phyloP scores from a whole-genome alignment of 2,888 invertebrate genomes.

The Caenorhabditis sp. region DNA sequence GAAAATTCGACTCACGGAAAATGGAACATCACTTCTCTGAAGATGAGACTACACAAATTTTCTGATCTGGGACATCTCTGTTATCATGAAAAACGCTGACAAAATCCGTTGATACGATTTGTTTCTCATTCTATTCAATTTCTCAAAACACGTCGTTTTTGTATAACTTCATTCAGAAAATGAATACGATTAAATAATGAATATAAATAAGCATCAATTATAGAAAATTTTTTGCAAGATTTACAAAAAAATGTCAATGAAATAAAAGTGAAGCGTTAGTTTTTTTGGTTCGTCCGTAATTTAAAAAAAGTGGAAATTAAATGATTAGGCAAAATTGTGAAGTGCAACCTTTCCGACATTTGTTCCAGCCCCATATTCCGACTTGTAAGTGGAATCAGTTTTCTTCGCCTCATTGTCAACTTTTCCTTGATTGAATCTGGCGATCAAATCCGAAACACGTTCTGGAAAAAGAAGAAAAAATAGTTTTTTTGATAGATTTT shows the following conservation, averaged over 20 bases:
- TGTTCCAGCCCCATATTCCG: slow-evolving; percentile 39
- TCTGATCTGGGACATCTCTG: too few relatives aligned
- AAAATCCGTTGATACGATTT: too few relatives aligned
- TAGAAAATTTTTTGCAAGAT: background rate
- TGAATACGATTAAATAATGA: background rate
- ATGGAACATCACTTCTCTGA: too few relatives aligned
- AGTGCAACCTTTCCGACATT: slow-evolving; percentile 38
- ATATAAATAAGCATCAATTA: background rate
- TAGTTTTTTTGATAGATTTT: background rate
- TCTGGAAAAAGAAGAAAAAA: slow-evolving; percentile 28
- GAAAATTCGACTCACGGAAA: too few relatives aligned
- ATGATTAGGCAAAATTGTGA: slow-evolving; percentile 23
- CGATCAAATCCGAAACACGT: slow-evolving; percentile 46
- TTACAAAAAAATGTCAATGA: background rate
- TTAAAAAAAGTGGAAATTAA: background rate
- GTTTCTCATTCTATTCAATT: too few relatives aligned
- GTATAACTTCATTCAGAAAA: too few relatives aligned
- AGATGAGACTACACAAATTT: too few relatives aligned
- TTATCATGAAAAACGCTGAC: too few relatives aligned
- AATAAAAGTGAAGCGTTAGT: background rate
- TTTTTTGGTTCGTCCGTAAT: background rate
- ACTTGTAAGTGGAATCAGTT: slow-evolving; percentile 34
- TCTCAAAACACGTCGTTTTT: too few relatives aligned
- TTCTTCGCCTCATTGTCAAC: slow-evolving; percentile 34
- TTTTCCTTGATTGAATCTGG: slow-evolving; percentile 46